A percentile compares a stretch with the other conserved stretches of the same genome.
phyloP scores from a whole-genome alignment of 2,113 vertebrate species.

The Taxidea taxus region DNA sequence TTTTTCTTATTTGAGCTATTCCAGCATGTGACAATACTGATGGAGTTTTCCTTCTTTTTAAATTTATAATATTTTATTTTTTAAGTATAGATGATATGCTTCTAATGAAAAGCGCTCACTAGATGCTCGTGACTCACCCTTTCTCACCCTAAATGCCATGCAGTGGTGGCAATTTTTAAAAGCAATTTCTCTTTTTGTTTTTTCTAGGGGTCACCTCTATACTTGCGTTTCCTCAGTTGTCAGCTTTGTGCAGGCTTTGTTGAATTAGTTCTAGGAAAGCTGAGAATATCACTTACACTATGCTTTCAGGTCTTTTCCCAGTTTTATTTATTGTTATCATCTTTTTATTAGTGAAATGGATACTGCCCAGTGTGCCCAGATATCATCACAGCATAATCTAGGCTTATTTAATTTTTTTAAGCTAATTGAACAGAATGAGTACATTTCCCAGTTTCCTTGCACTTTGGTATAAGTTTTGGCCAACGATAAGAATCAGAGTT shows the following conservation, averaged over 20 bases:
- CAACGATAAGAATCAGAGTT: background rate
- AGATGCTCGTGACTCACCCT: background rate
- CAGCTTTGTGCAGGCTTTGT: background rate
- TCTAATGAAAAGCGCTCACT: background rate
- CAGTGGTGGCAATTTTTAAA: background rate
- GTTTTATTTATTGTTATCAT: background rate
- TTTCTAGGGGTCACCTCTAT: background rate
- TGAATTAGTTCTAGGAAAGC: background rate
- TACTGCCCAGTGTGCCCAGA: background rate
- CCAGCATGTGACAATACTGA: background rate
- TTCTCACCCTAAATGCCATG: background rate
- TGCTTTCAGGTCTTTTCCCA: background rate
- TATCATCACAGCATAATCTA: background rate
- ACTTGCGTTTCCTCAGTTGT: background rate
- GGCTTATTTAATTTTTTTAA: background rate
- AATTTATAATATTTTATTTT: background rate
- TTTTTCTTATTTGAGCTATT: background rate
- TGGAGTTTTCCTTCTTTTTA: background rate
- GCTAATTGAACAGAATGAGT: background rate
- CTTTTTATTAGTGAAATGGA: background rate
- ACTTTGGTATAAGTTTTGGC: background rate
- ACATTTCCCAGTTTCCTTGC: background rate
- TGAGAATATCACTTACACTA: background rate
- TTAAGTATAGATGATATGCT: background rate
- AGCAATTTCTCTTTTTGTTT: background rate